Percentiles rank a stretch among this genome's conserved stretches.
phyloP scores from a whole-genome alignment of 1,140 invertebrate species.

The Drosophila kurseongensis region DNA sequence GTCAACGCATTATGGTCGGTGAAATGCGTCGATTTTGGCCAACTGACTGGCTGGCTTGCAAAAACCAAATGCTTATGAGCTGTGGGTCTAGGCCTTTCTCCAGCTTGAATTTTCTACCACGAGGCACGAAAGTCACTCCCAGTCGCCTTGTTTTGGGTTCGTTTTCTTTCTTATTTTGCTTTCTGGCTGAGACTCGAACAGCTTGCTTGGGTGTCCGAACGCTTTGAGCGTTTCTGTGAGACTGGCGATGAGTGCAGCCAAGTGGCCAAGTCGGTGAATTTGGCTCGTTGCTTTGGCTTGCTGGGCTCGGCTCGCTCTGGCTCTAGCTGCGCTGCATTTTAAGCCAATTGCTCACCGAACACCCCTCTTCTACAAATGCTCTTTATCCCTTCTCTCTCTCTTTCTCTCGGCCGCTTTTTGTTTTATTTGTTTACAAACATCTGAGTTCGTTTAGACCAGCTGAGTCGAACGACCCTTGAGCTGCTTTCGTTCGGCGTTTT shows the following conservation, averaged over 20 bases:
- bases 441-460: constrained; percentile 19
- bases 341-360: constrained; percentile 42
- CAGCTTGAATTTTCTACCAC: constrained; percentile 13
- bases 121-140: constrained; percentile 65
- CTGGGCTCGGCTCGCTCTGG: constrained; percentile 10
- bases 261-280: constrained; percentile 42
- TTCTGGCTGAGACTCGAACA: constrained; percentile 2
- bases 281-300: constrained; percentile 23
- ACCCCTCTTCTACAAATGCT: background rate
- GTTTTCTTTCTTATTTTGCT: constrained; percentile 32
- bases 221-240: constrained; percentile 75
- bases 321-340: constrained; percentile 21
- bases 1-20: constrained; percentile 38
- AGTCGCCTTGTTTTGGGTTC: constrained; percentile 8
- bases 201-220: constrained; percentile 52
- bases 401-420: constrained; percentile 10
- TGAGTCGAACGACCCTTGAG: constrained; percentile 50
- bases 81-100: constrained; percentile 65
- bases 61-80: constrained; percentile 34
- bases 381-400: constrained; percentile 11
- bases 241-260: constrained; percentile 57
- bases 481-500: constrained; percentile 25
- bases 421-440: constrained; percentile 52
- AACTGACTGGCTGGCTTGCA: constrained; percentile 12
- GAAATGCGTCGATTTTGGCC: constrained; percentile 46